phyloP scores from a whole-genome alignment of 2,113 vertebrate genomes.

The Ursus arctos region DNA sequence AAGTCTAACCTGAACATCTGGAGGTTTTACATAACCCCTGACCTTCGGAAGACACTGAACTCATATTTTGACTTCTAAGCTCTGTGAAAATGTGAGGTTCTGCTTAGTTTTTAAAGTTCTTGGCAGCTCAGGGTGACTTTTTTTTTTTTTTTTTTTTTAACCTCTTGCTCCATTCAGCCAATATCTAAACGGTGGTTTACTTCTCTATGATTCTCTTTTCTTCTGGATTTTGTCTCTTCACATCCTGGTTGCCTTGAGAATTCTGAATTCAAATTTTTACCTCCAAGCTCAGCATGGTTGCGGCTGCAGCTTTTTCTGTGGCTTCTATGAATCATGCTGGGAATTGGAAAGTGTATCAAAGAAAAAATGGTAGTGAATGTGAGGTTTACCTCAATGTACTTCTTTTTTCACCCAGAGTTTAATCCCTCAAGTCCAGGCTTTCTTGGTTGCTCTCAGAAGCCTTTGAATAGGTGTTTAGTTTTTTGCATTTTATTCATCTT shows the following conservation, averaged over 20 bases:
- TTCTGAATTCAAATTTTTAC: neutral
- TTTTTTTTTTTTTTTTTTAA: neutral
- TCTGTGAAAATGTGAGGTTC: neutral
- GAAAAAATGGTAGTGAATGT: neutral
- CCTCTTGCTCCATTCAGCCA: neutral
- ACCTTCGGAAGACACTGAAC: neutral
- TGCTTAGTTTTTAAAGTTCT: neutral
- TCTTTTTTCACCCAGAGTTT: neutral
- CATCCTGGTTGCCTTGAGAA: neutral
- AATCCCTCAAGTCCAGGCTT: neutral
- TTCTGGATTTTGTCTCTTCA: neutral
- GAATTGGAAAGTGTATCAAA: neutral
- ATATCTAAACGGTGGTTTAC: neutral
- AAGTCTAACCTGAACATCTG: neutral
- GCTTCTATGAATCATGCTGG: neutral
- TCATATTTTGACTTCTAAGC: neutral
- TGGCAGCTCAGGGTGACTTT: neutral
- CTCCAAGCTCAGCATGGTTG: neutral
- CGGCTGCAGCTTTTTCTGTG: neutral
- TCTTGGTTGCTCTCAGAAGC: neutral
- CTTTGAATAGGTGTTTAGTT: neutral
- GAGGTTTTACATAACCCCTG: neutral
- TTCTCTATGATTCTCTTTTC: neutral
- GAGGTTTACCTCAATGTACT: neutral
- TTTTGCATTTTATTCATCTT: neutral